Percentiles rank a stretch among this genome's conserved stretches.
Conservation (phyloP, 2,797 vertebrate species). For the Sebastolobus alascanus region DNA sequence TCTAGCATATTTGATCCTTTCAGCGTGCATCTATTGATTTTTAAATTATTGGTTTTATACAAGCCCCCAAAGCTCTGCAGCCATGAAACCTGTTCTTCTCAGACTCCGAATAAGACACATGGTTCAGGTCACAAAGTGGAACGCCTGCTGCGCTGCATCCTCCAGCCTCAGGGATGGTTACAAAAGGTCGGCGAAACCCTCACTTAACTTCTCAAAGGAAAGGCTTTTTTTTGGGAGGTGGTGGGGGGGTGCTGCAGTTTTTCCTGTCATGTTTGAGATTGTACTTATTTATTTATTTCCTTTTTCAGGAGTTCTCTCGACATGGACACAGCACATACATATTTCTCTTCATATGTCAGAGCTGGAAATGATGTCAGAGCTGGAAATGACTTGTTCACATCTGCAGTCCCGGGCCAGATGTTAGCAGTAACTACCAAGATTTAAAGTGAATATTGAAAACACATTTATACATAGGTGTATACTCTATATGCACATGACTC, state of each 20-base stretch:
- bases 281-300: neutral
- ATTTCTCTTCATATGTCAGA: conserved; percentile 10
- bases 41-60: conserved; percentile 17
- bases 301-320: conserved; percentile 16
- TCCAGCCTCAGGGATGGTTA: conserved; percentile 32
- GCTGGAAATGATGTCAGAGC: conserved; percentile 14
- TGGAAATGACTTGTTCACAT: conserved; percentile 27
- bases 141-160: conserved; percentile 37
- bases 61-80: neutral
- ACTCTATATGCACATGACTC: neutral
- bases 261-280: conserved; percentile 38
- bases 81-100: conserved; percentile 5
- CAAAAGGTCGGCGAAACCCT: conserved; percentile 51
- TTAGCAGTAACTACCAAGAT: neutral
- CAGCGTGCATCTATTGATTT: neutral
- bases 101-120: conserved; percentile 30
- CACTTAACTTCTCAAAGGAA: conserved; percentile 58
- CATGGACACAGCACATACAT: neutral
- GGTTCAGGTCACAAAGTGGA: conserved; percentile 48
- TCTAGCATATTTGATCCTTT: neutral
- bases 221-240: neutral
- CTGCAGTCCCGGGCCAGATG: neutral
- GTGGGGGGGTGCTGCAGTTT: neutral
- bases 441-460: conserved; percentile 1
- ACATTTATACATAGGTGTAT: neutral